A percentile compares a stretch with the other conserved stretches of the same genome.
These are phyloP conservation scores for Drosophila mimetica DNA, from an alignment of 2,888 invertebrate species.

Conservation along the genomic window DNA sequence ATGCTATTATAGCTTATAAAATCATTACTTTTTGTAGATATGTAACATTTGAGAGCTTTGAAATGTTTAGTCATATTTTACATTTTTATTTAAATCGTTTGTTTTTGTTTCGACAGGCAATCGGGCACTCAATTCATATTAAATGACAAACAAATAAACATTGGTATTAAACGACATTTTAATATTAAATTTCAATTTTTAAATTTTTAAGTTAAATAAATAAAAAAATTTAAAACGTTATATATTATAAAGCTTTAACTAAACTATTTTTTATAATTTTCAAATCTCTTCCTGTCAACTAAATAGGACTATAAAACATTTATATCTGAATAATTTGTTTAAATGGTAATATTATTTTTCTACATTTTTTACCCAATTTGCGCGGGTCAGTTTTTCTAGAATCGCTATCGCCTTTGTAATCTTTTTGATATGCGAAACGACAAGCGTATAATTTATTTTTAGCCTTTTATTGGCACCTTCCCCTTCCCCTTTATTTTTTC, in stretches of 20 bases:
- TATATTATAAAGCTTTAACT: too few relatives aligned
- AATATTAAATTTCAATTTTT: too few relatives aligned
- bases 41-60: not conserved
- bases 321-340: not conserved
- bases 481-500: not conserved
- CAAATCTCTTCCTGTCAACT: too few relatives aligned
- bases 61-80: not conserved
- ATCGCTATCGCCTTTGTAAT: conserved; percentile 10
- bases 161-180: too few relatives aligned
- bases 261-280: too few relatives aligned
- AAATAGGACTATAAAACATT: not conserved
- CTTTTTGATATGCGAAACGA: conserved; percentile 18
- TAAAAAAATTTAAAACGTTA: not conserved
- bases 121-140: not conserved
- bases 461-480: conserved; percentile 8
- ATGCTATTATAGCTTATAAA: not conserved
- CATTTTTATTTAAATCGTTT: not conserved
- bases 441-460: conserved; percentile 24
- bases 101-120: not conserved
- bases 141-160: too few relatives aligned
- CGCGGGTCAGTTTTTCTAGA: conserved; percentile 28
- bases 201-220: not conserved
- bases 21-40: not conserved
- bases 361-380: conserved; percentile 2
- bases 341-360: not conserved